Conservation (phyloP, 2,888 invertebrate species). For the Cheilosia soror region DNA sequence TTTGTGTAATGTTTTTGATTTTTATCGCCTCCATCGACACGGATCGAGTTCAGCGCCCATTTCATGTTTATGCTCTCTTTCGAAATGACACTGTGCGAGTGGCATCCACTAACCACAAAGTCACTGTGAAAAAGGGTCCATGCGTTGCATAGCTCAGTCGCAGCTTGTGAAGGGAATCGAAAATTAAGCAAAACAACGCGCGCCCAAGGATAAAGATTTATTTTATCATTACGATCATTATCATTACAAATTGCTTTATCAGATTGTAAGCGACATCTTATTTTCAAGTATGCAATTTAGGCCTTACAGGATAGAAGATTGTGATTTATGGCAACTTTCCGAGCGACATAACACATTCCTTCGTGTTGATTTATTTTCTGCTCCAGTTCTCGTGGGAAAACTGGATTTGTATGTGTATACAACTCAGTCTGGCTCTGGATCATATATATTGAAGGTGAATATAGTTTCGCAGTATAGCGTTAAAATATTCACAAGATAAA, state of each 20-base stretch:
- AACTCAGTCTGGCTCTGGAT: neutral
- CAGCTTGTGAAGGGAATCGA: neutral
- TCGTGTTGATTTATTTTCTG: constrained; percentile 24
- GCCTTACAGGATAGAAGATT: constrained; percentile 28
- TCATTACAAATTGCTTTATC: constrained; percentile 70
- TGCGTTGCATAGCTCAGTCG: constrained; percentile 1
- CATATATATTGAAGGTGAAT: no score
- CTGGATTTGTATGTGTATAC: neutral
- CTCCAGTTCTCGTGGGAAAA: constrained; percentile 37
- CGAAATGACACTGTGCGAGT: constrained; percentile 15
- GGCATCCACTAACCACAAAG: constrained; percentile 3
- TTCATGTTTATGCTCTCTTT: constrained; percentile 37
- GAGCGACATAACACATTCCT: constrained; percentile 34
- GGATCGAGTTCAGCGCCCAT: constrained; percentile 65
- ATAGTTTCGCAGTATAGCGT: no score
- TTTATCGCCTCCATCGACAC: constrained; percentile 61
- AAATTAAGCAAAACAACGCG: constrained; percentile 27
- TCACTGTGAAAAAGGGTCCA: constrained; percentile 6
- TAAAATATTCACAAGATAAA: no score
- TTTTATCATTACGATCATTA: constrained; percentile 71
- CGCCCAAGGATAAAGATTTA: constrained; percentile 67
- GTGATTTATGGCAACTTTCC: constrained; percentile 63
- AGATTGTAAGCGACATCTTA: constrained; percentile 43
- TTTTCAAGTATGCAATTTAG: constrained; percentile 32
- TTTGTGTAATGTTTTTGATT: constrained; percentile 62